Conservation (phyloP, 2,113 vertebrate species). For the Elephantulus edwardii region DNA sequence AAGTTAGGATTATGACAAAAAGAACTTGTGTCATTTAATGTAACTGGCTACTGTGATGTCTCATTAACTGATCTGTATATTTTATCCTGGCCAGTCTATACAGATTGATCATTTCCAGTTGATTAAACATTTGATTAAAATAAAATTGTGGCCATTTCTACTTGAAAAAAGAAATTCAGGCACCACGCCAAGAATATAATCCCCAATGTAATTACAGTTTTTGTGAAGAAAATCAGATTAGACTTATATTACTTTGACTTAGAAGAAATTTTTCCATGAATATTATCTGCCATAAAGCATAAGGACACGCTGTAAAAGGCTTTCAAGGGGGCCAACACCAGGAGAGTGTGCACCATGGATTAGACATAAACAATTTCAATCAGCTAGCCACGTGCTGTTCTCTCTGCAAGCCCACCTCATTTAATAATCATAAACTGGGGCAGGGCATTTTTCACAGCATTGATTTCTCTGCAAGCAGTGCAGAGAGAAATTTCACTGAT, state of each 20-base stretch:
- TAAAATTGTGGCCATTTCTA: constrained; percentile 49
- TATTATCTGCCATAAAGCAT: not conserved
- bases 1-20: constrained; percentile 16
- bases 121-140: constrained; percentile 58
- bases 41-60: constrained; percentile 19
- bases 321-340: not conserved
- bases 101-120: constrained; percentile 49
- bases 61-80: constrained; percentile 46
- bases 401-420: constrained; percentile 16
- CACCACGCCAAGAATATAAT: constrained; percentile 55
- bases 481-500: not conserved
- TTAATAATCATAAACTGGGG: constrained; percentile 37
- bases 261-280: constrained; percentile 36
- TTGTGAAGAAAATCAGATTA: constrained; percentile 60
- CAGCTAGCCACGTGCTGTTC: not conserved
- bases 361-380: constrained; percentile 1
- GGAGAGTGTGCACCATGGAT: not conserved
- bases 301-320: not conserved
- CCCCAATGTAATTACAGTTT: constrained; percentile 39
- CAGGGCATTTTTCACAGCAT: not conserved
- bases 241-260: constrained; percentile 50
- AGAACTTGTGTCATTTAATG: constrained; percentile 42
- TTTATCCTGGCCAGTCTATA: constrained; percentile 35
- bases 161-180: constrained; percentile 25
- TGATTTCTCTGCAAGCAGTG: constrained; percentile 25